Base-by-base conservation (phyloP, 2,113 vertebrate genomes). In the Pseudopipra pipra region DNA sequence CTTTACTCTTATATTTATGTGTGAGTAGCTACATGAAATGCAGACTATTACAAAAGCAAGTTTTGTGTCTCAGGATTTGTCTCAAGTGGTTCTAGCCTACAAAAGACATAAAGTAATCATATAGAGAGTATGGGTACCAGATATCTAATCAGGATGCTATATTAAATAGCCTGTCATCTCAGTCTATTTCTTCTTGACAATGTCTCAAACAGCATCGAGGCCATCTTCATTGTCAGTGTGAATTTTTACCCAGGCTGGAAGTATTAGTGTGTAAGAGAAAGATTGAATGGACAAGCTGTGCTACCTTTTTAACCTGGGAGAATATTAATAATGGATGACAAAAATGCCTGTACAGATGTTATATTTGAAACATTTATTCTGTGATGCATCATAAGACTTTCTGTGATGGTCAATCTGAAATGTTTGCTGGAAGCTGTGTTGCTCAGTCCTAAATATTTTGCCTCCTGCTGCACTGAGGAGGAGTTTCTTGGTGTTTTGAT, bases 61-160 rank as follows among this genome's bases (percentile, higher is more conserved):
- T 44, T 67, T 75, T 68, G 51, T 27, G 21, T 61, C 31, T 68
- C 65, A 55, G 17, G 31, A 71, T 21, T 87, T 85, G 33, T 85
- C 19, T 70, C 12, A 90, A 81, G 47, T 0, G 5, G 33, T 78
- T 85, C 43, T 75, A 91, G 75, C 10, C 56, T 61, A 37, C 21
- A 75, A 75, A 89, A 24, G 35, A 52, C 43, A n/a, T 12, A 21
- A 2, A 55, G 21, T 43, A 80, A 65, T 67, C 56, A 52, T 39
- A 54, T 30, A 0, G 1, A 68, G 25, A 73, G n/a, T 28, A 46
- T 4, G 4, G 10, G 5, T n/a, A 65, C 33, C 30, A 59, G 31
- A 55, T 24, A 87, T 30, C 9, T 85, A 47, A 85, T 35, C 30
- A 62, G 17, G 43, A 43, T 6, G 4, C 14, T 74, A 9, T 39